Conservation (phyloP, 2,888 invertebrate genomes). For the Tuta absoluta region DNA sequence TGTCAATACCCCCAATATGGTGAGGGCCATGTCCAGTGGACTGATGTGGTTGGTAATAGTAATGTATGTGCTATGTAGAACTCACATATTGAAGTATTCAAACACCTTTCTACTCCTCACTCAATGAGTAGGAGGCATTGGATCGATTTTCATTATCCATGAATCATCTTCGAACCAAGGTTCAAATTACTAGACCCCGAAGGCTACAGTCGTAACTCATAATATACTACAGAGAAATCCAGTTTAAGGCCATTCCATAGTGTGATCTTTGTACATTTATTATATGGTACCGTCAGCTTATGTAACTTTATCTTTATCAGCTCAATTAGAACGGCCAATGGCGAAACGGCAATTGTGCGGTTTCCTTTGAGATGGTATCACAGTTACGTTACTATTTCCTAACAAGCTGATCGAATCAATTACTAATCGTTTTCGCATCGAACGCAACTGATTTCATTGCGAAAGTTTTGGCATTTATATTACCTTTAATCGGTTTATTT, state of each 20-base stretch:
- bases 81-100: too few species aligned
- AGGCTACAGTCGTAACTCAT: background rate
- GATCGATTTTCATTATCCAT: background rate
- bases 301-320: slow-evolving; percentile 9
- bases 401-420: slow-evolving; percentile 20
- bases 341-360: slow-evolving; percentile 32
- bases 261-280: slow-evolving; percentile 11
- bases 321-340: slow-evolving; percentile 29
- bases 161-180: background rate
- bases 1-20: too few species aligned
- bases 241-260: slow-evolving; percentile 1
- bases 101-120: too few species aligned
- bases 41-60: too few species aligned
- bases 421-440: slow-evolving; percentile 13
- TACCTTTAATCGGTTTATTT: background rate
- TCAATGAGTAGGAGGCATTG: too few species aligned
- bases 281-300: slow-evolving; percentile 1
- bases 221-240: background rate
- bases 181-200: background rate
- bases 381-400: slow-evolving; percentile 28
- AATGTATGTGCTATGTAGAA: too few species aligned
- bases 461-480: background rate
- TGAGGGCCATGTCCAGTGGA: too few species aligned
- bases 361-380: slow-evolving; percentile 27
- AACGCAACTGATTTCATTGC: slow-evolving; percentile 10